Percentiles rank a stretch among this genome's conserved stretches.
These are phyloP conservation scores for Theretra japonica DNA, from an alignment of 2,888 invertebrate species.

Conservation along the genomic window DNA sequence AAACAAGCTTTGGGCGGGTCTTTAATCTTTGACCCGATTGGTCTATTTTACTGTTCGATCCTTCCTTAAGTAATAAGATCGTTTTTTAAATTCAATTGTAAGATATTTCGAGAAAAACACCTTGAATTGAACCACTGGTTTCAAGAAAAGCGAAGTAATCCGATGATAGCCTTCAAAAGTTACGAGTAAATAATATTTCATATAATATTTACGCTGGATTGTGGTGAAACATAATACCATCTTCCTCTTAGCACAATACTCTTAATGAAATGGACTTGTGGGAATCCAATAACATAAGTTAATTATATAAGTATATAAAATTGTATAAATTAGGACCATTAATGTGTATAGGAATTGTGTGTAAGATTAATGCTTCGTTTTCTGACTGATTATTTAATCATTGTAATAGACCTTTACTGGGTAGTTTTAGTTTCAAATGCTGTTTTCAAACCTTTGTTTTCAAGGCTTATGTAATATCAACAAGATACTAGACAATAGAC, in stretches of 20 bases:
- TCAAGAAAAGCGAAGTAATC: background rate
- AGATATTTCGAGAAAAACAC: background rate
- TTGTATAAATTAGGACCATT: constrained; percentile 50
- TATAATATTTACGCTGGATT: background rate
- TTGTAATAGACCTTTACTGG: background rate
- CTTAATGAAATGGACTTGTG: constrained; percentile 8
- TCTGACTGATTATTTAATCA: constrained; percentile 5
- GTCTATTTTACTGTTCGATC: no score
- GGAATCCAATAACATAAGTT: constrained; percentile 42
- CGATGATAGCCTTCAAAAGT: background rate
- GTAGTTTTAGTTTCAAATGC: background rate
- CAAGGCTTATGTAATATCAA: no score
- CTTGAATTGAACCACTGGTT: background rate
- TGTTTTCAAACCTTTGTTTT: background rate
- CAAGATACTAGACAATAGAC: no score
- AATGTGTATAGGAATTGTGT: constrained; percentile 44
- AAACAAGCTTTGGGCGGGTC: no score
- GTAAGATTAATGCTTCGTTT: constrained; percentile 22
- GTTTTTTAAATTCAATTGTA: no score
- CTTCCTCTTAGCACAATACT: background rate
- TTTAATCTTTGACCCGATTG: no score
- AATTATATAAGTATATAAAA: constrained; percentile 40
- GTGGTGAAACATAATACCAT: background rate
- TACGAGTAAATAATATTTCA: background rate
- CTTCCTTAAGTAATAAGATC: no score